Percentiles rank a stretch among this genome's conserved stretches.
phyloP scores from a whole-genome alignment of 1,140 invertebrate species.

The Oppia nitens region DNA sequence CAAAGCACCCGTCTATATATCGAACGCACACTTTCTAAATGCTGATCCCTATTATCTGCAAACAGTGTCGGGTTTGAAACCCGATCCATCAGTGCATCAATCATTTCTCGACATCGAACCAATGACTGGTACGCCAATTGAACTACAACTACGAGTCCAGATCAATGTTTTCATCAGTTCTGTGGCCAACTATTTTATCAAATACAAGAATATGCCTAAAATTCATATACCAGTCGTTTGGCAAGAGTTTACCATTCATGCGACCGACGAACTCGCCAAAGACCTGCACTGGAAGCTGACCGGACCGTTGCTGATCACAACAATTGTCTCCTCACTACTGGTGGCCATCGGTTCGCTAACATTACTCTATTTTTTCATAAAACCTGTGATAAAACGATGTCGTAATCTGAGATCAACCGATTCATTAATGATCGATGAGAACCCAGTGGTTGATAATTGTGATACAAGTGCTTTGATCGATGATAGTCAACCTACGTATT shows the following conservation, averaged over 20 bases:
- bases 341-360: neutral
- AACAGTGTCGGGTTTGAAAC: slow-evolving; percentile 55
- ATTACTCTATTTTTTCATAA: neutral
- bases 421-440: no score
- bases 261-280: slow-evolving; percentile 14
- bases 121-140: slow-evolving; percentile 31
- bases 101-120: slow-evolving; percentile 71
- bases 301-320: slow-evolving; percentile 2
- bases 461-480: neutral
- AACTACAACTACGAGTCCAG: slow-evolving; percentile 19
- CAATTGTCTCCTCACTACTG: neutral
- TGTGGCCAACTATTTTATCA: neutral
- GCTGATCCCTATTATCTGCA: slow-evolving; percentile 55
- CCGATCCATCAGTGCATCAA: slow-evolving; percentile 50
- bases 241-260: slow-evolving; percentile 16
- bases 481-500: neutral
- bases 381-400: neutral
- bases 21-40: slow-evolving; percentile 77
- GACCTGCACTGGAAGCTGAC: neutral
- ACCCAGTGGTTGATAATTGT: neutral
- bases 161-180: slow-evolving; percentile 20
- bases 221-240: slow-evolving; percentile 21
- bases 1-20: slow-evolving; percentile 67
- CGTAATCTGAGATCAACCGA: no score
- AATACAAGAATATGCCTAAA: slow-evolving; percentile 18